Percentiles rank a stretch among this genome's conserved stretches.
These are phyloP conservation scores for Hyles euphorbiae DNA, from an alignment of 1,140 invertebrate genomes.

Conservation along the genomic window DNA sequence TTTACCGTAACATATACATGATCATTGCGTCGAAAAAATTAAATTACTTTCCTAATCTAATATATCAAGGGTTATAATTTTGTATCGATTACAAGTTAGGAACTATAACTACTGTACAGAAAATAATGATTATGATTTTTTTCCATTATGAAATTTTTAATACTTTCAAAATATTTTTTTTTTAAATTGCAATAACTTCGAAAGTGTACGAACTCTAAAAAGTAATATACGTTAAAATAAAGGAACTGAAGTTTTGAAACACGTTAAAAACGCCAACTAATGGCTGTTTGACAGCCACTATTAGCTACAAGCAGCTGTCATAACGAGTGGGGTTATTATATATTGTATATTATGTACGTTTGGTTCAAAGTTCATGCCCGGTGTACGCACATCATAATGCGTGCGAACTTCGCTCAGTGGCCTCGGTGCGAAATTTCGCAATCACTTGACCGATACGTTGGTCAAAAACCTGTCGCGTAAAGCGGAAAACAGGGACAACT, in stretches of 20 bases:
- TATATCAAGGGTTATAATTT: slow-evolving; percentile 66
- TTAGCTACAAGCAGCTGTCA: slow-evolving; percentile 13
- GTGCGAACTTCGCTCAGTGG: no score
- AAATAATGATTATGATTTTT: slow-evolving; percentile 44
- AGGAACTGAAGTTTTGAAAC: slow-evolving; percentile 48
- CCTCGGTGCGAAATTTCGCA: no score
- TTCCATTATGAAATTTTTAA: slow-evolving; percentile 45
- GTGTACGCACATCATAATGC: no score
- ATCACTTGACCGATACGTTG: no score
- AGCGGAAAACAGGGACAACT: no score
- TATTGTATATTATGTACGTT: neutral
- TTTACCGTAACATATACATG: no score
- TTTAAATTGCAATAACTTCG: slow-evolving; percentile 12
- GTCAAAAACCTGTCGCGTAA: no score
- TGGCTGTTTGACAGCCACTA: slow-evolving; percentile 51
- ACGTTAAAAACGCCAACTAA: slow-evolving; percentile 25
- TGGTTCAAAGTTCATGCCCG: no score
- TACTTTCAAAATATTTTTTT: slow-evolving; percentile 42
- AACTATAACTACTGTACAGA: slow-evolving; percentile 73
- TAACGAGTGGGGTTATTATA: slow-evolving; percentile 32
- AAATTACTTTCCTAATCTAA: slow-evolving; percentile 57
- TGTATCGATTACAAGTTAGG: slow-evolving; percentile 71
- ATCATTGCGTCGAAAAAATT: slow-evolving; percentile 35
- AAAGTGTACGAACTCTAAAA: slow-evolving; percentile 9
- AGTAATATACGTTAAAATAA: no score